Evolutionary conservation across 2,888 invertebrate genomes (phyloP).

Genomic region (Tiphia femorata): DNA sequence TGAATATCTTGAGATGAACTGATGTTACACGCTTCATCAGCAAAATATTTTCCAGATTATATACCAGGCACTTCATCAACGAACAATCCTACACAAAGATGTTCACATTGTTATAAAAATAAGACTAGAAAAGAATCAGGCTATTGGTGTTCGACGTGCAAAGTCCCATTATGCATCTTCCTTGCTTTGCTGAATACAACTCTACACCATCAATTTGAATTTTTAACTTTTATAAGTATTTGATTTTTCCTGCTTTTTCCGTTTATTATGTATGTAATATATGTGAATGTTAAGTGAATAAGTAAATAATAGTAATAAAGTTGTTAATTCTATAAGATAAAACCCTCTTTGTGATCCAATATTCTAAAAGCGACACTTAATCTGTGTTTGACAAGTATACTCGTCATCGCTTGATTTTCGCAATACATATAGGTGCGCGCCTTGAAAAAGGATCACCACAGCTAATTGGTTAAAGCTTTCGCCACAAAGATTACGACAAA

Average conservation of each 20-base stretch:
- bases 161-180: neutral
- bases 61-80: constrained; percentile 5
- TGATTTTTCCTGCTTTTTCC: too few species aligned
- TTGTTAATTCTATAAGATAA: neutral
- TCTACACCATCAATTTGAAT: constrained; percentile 6
- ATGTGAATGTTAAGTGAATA: too few species aligned
- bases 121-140: constrained; percentile 5
- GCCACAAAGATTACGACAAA: too few species aligned
- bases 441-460: neutral
- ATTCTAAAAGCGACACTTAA: neutral
- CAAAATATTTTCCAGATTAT: constrained; percentile 13
- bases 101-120: constrained; percentile 3
- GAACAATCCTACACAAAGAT: constrained; percentile 8
- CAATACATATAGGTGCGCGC: neutral
- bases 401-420: constrained; percentile 5
- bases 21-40: constrained; percentile 5
- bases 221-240: neutral
- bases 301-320: neutral
- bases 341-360: neutral
- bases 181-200: constrained; percentile 15
- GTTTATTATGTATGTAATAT: too few species aligned
- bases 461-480: too few species aligned
- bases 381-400: neutral
- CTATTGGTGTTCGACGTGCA: constrained; percentile 1
- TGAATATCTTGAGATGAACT: too few species aligned